Percentiles rank a stretch among this genome's conserved stretches.
These are phyloP conservation scores for Cerastis rubricosa DNA, from an alignment of 2,888 invertebrate species.

Conservation along the genomic window DNA sequence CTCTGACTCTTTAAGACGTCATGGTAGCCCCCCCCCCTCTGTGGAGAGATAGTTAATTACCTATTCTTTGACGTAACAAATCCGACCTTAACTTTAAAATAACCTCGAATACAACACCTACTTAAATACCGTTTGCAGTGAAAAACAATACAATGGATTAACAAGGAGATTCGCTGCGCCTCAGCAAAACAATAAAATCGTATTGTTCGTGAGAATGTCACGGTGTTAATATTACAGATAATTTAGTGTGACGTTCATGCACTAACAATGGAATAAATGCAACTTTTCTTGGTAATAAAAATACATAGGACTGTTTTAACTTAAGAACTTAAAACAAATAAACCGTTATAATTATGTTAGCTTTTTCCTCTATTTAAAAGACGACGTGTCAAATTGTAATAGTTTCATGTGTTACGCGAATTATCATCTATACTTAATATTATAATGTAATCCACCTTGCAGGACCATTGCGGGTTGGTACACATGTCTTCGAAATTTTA, in stretches of 20 bases:
- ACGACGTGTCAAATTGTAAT: not conserved
- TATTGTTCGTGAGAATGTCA: not conserved
- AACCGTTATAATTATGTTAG: not conserved
- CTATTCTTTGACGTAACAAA: not conserved
- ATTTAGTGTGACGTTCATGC: constrained; percentile 9
- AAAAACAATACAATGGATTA: constrained; percentile 3
- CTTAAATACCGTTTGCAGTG: not conserved
- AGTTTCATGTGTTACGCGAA: not conserved
- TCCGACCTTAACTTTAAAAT: not conserved
- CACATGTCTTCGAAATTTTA: too few relatives aligned
- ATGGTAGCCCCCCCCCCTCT: too few relatives aligned
- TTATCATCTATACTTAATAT: too few relatives aligned
- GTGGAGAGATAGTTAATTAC: too few relatives aligned
- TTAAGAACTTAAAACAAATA: not conserved
- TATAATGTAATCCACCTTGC: too few relatives aligned
- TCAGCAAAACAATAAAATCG: not conserved
- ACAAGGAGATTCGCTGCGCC: constrained; percentile 9
- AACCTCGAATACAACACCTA: constrained; percentile 6
- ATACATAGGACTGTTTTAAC: not conserved
- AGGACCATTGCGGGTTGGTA: too few relatives aligned
- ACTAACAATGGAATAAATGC: constrained; percentile 14
- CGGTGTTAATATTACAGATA: not conserved
- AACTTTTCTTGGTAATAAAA: constrained; percentile 6
- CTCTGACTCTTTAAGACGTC: too few relatives aligned
- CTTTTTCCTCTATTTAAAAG: not conserved